phyloP scores from a whole-genome alignment of 2,888 invertebrate species.

The Lutraria lutraria region DNA sequence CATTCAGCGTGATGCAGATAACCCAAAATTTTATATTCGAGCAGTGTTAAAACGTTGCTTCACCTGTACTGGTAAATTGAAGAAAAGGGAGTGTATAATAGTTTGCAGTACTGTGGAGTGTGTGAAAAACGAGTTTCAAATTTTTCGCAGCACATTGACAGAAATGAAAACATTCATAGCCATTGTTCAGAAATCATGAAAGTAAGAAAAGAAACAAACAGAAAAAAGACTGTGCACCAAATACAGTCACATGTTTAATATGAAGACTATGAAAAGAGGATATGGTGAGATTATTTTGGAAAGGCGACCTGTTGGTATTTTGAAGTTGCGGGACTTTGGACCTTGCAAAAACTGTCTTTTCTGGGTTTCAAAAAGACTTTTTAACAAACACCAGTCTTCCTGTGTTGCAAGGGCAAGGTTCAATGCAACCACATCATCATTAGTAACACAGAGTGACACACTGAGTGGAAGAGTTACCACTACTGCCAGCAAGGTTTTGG shows the following conservation, averaged over 20 bases:
- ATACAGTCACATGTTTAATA: slow-evolving; percentile 46
- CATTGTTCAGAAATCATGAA: slow-evolving; percentile 27
- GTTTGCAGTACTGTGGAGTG: slow-evolving; percentile 49
- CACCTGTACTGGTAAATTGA: no score
- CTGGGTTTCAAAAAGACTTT: slow-evolving; percentile 53
- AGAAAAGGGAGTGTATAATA: slow-evolving; percentile 45
- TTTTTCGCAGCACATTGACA: slow-evolving; percentile 46
- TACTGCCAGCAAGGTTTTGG: slow-evolving; percentile 25
- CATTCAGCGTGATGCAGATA: no score
- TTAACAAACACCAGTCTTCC: slow-evolving; percentile 42
- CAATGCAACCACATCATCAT: neutral
- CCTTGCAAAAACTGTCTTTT: slow-evolving; percentile 52
- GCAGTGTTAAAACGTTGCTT: no score
- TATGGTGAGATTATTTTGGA: slow-evolving; percentile 55
- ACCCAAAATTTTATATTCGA: no score
- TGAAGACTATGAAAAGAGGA: slow-evolving; percentile 25
- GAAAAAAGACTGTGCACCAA: slow-evolving; percentile 24
- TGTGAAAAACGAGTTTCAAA: slow-evolving; percentile 46
- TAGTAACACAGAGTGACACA: slow-evolving; percentile 42
- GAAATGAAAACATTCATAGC: slow-evolving; percentile 27
- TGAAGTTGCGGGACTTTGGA: slow-evolving; percentile 31
- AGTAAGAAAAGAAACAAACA: slow-evolving; percentile 25
- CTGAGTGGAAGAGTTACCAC: neutral
- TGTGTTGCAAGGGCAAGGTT: neutral
- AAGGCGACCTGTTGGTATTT: slow-evolving; percentile 5